Percentiles rank a stretch among this genome's conserved stretches.
Evolutionary conservation across 1,140 invertebrate species (phyloP).

Genomic region (Chlorops oryzae): DNA sequence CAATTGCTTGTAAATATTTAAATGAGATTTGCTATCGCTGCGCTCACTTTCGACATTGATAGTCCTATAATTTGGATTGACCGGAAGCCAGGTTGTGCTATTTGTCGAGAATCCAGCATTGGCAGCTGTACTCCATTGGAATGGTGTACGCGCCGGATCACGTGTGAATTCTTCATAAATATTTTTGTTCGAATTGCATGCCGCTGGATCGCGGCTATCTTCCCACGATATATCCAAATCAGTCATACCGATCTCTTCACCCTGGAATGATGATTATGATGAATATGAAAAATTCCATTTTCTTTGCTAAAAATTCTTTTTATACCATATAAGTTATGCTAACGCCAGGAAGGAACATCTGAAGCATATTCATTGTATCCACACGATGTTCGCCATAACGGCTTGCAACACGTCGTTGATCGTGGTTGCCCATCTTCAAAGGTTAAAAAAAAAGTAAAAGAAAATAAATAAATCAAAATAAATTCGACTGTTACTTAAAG

Average conservation of each 20-base stretch:
- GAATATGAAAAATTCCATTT: not conserved
- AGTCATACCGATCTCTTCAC: slow-evolving; percentile 61
- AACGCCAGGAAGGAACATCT: slow-evolving; percentile 65
- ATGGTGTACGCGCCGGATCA: slow-evolving; percentile 67
- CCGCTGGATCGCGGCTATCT: slow-evolving; percentile 53
- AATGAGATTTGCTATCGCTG: slow-evolving; percentile 22
- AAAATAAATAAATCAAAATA: not conserved
- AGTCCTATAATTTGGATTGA: slow-evolving; percentile 54
- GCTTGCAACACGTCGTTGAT: slow-evolving; percentile 55
- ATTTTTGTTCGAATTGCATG: slow-evolving; percentile 51
- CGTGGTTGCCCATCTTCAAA: slow-evolving; percentile 61
- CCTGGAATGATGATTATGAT: slow-evolving; percentile 20
- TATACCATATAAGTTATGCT: slow-evolving; percentile 63
- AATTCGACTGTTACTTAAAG: no score
- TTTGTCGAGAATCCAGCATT: slow-evolving; percentile 52
- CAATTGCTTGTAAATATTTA: slow-evolving; percentile 41
- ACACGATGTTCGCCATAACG: slow-evolving; percentile 57
- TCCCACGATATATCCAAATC: slow-evolving; percentile 55
- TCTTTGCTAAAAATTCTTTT: not conserved
- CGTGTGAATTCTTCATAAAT: slow-evolving; percentile 52
- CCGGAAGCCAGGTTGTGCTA: slow-evolving; percentile 59
- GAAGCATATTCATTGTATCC: slow-evolving; percentile 64
- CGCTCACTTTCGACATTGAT: slow-evolving; percentile 50
- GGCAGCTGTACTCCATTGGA: slow-evolving; percentile 61
- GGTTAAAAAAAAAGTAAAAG: not conserved